Conservation (phyloP, 2,113 vertebrate genomes). For the Hemiscyllium ocellatum region DNA sequence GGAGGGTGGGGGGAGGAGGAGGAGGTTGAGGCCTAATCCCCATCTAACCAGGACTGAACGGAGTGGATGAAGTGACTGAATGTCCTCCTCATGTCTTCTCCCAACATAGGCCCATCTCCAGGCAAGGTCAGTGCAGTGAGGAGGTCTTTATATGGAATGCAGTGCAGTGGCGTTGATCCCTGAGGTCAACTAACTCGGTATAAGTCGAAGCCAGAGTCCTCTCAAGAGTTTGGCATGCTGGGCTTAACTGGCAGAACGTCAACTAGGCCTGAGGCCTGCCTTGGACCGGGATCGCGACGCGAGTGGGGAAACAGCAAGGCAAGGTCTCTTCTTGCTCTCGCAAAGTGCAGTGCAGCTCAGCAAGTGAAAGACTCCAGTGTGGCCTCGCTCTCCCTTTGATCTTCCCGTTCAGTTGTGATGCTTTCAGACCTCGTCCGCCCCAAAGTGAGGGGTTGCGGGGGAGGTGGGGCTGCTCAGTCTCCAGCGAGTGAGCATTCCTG, state of each 20-base stretch:
- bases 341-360: no score
- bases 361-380: neutral
- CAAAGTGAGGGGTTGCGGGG: no score
- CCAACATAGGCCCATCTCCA: neutral
- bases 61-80: neutral
- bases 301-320: neutral
- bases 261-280: neutral
- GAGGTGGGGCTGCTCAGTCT: neutral
- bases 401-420: neutral
- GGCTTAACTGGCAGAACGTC: neutral
- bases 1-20: no score
- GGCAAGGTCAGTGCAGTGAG: no score
- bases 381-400: neutral
- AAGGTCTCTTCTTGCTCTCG: no score
- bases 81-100: neutral
- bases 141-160: neutral
- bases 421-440: neutral
- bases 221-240: neutral
- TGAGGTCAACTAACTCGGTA: neutral
- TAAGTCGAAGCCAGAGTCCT: neutral
- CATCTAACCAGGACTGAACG: neutral
- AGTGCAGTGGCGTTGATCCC: neutral
- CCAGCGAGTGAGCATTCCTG: constrained; percentile 24
- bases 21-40: neutral
- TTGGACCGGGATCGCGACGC: neutral